phyloP scores from a whole-genome alignment of 2,113 vertebrate genomes.

The Centropus bengalensis region DNA sequence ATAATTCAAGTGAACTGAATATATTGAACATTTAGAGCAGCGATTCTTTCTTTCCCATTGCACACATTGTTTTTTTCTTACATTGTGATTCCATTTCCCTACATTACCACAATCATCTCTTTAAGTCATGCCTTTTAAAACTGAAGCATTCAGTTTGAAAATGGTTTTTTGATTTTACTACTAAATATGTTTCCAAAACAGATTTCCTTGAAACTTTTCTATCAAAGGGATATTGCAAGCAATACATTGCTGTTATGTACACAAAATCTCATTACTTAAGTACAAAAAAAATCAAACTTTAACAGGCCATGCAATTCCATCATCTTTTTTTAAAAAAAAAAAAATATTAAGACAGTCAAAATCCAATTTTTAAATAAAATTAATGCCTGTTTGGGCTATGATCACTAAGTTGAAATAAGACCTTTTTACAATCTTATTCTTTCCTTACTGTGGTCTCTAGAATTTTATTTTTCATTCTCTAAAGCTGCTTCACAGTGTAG shows the following conservation, averaged over 20 bases:
- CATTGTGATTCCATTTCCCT: background rate
- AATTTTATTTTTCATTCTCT: background rate
- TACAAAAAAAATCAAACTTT: background rate
- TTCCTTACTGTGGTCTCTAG: background rate
- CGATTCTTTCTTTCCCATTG: background rate
- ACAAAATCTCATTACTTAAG: background rate
- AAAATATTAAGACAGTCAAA: background rate
- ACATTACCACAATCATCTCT: background rate
- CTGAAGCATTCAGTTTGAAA: background rate
- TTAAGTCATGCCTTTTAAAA: background rate
- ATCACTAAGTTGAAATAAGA: background rate
- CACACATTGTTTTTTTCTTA: background rate
- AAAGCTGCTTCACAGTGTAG: background rate
- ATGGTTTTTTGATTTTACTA: background rate
- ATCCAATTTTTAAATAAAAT: background rate
- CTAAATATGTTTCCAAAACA: conserved; percentile 13
- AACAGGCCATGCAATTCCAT: background rate
- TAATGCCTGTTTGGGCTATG: background rate
- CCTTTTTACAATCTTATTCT: background rate
- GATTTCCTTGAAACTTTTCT: background rate
- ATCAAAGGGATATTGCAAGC: background rate
- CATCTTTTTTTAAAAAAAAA: background rate
- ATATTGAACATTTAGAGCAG: background rate
- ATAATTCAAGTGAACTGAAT: background rate
- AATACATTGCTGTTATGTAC: background rate